phyloP scores from a whole-genome alignment of 2,113 vertebrate species.

The Prunella himalayana region DNA sequence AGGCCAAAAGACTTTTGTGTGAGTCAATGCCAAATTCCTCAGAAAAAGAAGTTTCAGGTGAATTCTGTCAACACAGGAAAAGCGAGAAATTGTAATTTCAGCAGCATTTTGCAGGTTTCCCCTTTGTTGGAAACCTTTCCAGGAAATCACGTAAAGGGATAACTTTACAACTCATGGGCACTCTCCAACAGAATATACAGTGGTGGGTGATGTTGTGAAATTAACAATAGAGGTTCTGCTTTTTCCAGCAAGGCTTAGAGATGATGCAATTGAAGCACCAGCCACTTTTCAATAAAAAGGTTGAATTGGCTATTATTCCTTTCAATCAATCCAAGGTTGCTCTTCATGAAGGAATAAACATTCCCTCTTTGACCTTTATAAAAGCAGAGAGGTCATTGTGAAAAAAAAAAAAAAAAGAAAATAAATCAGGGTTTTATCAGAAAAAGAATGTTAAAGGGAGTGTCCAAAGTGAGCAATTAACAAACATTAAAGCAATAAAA shows the following conservation, averaged over 20 bases:
- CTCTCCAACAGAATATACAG: neutral
- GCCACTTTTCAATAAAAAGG: neutral
- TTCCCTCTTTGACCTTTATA: conserved; percentile 33
- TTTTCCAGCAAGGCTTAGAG: neutral
- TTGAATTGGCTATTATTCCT: neutral
- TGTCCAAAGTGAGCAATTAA: neutral
- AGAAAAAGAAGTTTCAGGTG: neutral
- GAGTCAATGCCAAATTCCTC: neutral
- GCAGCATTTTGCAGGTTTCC: neutral
- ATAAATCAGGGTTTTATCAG: neutral
- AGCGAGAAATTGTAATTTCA: neutral
- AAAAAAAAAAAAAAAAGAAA: neutral
- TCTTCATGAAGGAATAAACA: conserved; percentile 23
- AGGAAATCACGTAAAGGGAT: neutral
- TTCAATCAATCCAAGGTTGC: conserved; percentile 37
- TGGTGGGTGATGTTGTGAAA: neutral
- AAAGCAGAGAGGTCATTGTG: neutral
- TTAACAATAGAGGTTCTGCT: neutral
- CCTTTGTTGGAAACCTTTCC: neutral
- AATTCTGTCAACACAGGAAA: neutral
- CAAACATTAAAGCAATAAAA: conserved; percentile 5
- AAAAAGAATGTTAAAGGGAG: neutral
- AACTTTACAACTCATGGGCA: neutral
- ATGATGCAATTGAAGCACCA: neutral
- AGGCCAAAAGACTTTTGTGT: neutral